Base-by-base conservation (phyloP, 2,113 vertebrate species). In the Oryzias celebensis region DNA sequence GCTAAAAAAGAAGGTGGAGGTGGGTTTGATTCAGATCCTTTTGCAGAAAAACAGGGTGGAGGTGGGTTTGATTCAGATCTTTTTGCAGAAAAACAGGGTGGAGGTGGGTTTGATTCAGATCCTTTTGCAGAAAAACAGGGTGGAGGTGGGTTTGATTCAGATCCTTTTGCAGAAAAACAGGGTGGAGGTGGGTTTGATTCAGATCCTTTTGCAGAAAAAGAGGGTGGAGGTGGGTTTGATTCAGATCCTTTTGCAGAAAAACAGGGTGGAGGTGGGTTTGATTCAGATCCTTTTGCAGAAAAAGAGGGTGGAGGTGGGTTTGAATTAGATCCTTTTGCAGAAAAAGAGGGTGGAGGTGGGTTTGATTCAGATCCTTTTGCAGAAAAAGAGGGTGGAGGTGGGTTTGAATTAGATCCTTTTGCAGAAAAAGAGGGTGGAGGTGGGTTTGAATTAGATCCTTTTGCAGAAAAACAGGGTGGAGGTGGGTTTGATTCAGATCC, bases 241-340 rank as follows among this genome's bases (percentile, higher is more conserved):
- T 5, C 26, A 28, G 26, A 28, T 28, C 26, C 26, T 28, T 28
- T 28, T 28, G 26, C 26, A 5, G 26, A 28, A 28, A 28, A 28
- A 28, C 20, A 58, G 3, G 31, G 14, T 10, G 52, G 26, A 52
- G 51, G 26, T 43, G 64, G 52, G 53, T 62, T 42, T 84, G 73
- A 52, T 52, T 77, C 73, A 4, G 89, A 91, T 15, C 81, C 82
- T 57, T 75, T 65, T 28, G 53, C 15, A 36, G 62, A 55, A 73
- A 70, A 15, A 1, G 15, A 53, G 45, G 36, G 14, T 14, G 65
- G 36, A 41, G 47, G 52, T 53, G 58, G 4, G 4, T 65, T 74
- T 77, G 66, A 77, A 23, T 68, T 22, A 0, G 62, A 52, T 26
- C 28, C 24, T 1, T 15, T 13, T 0, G 20, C 51, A 22, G 58